phyloP scores from a whole-genome alignment of 2,888 invertebrate genomes.

The Bembecia ichneumoniformis region DNA sequence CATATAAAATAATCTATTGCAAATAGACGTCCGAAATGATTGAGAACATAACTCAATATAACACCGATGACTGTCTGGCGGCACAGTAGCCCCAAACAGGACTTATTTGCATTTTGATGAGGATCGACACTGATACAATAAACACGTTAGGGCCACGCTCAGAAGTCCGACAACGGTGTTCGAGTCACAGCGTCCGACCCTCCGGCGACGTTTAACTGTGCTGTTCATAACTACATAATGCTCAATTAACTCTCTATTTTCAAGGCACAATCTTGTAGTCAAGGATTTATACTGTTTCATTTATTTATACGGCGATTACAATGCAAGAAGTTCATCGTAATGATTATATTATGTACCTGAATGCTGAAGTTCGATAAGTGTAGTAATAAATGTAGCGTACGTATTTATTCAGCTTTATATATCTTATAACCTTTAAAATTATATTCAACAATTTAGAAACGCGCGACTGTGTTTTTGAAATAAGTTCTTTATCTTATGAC shows the following conservation, averaged over 20 bases:
- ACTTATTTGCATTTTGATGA: conserved; percentile 73
- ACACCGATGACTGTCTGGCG: conserved; percentile 54
- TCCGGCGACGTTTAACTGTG: conserved; percentile 43
- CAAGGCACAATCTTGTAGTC: neutral
- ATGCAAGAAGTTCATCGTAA: no score
- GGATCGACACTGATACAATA: conserved; percentile 68
- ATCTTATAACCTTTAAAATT: no score
- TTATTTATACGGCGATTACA: no score
- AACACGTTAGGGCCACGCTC: conserved; percentile 47
- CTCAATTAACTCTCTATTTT: conserved; percentile 39
- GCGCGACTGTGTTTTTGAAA: no score
- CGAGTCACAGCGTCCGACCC: conserved; percentile 18
- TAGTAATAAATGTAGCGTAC: no score
- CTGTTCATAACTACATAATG: conserved; percentile 30
- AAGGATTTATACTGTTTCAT: no score
- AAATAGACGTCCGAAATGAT: conserved; percentile 22
- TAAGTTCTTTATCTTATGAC: no score
- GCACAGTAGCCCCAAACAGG: conserved; percentile 28
- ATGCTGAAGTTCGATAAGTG: no score
- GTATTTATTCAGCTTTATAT: no score
- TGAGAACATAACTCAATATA: conserved; percentile 61
- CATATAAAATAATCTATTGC: no score
- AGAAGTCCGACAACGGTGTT: conserved; percentile 12
- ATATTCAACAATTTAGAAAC: no score
- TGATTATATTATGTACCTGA: no score